Percentiles rank a stretch among this genome's conserved stretches.
Evolutionary conservation across 2,113 vertebrate species (phyloP).

Genomic region (Maccullochella peelii): DNA sequence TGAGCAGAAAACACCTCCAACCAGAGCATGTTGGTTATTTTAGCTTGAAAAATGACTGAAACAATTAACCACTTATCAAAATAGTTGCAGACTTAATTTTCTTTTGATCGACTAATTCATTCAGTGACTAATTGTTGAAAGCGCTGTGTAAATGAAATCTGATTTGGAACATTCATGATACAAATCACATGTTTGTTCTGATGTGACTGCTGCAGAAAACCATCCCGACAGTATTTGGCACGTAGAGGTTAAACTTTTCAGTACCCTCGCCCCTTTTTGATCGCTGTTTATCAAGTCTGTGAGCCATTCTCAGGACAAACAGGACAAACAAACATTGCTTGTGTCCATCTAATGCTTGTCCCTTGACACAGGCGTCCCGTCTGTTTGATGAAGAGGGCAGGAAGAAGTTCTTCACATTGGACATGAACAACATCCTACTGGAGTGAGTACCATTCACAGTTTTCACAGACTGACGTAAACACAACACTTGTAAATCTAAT

Average conservation of each 20-base stretch:
- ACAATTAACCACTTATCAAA: no score
- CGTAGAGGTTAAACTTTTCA: neutral
- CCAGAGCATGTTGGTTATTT: neutral
- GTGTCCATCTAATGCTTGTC: neutral
- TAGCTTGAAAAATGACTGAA: no score
- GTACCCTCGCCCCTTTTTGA: neutral
- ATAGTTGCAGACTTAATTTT: neutral
- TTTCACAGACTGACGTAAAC: neutral
- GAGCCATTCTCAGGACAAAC: neutral
- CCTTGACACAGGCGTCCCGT: slow-evolving; percentile 89
- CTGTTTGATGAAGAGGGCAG: slow-evolving; percentile 97
- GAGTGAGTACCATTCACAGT: slow-evolving; percentile 89
- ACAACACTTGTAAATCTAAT: neutral
- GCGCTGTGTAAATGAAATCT: neutral
- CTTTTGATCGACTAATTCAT: neutral
- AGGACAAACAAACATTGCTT: neutral
- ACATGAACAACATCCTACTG: slow-evolving; percentile 99
- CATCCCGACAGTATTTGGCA: neutral
- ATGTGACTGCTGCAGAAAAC: neutral
- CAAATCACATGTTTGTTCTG: neutral
- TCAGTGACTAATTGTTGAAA: neutral
- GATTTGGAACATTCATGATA: neutral
- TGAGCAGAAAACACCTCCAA: neutral
- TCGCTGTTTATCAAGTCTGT: neutral
- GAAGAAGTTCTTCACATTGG: slow-evolving; percentile 99